Base-by-base conservation (phyloP, 2,888 invertebrate species). In the Stictocephala bisonia region DNA sequence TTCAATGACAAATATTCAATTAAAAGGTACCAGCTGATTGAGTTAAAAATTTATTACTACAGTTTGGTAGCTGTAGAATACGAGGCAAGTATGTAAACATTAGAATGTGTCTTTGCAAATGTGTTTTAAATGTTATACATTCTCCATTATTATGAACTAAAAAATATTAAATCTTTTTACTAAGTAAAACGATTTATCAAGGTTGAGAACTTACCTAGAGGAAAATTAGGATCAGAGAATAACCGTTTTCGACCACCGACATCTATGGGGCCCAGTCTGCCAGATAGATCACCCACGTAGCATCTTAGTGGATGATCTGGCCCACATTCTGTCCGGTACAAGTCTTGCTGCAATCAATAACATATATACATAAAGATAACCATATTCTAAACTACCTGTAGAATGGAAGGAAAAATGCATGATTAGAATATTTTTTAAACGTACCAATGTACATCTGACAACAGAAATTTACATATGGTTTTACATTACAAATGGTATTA, bases 211-310 rank as follows among this genome's bases (percentile, higher is more conserved):
- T 80, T 79, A 87, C 87, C 85, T 56, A 97, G 85, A 0, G 97
- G 96, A 75, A 97, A 90, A 86, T 96, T 96, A 0, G 92, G 87
- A 85, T 97, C 97, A 40, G 92, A 89, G 80, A 94, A 91, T 76
- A 96, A 89, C 81, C 89, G 88, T 44, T 94, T 88, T 72, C 90
- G 87, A 0, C 89, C 86, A 1, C 97, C 97, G 31, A 97, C 87
- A 80, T 91, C 89, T 60, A 97, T 93, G 0, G 93, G 89, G 0
- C 95, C 96, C 35, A 96, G 85, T 76, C 96, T 88, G 0, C 94
- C 90, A 0, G 95, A 93, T 50, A 96, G 85, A 83, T 97, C 97
- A 0, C 97, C 97, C 0, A 96, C 93, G 82, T 96, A 93, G 82
- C 97, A 97, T 1, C 97, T 87, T 69, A 96, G 84, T 0, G 96